These are phyloP conservation scores for Phaethornis superciliosus DNA, from an alignment of 2,113 vertebrate genomes.

Conservation along the genomic window DNA sequence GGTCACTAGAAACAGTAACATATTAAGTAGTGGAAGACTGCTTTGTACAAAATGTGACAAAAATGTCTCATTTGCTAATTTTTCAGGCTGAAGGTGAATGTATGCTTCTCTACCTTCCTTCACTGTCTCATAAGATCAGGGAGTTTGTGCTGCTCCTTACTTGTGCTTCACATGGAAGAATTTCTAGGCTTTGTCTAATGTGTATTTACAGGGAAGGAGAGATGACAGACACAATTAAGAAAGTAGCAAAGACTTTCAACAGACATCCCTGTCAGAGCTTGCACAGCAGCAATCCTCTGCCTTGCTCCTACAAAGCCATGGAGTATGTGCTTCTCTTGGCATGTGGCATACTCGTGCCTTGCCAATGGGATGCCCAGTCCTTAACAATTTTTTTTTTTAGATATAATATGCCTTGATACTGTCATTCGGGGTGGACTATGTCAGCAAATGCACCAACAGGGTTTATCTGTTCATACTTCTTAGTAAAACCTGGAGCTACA, in stretches of 20 bases:
- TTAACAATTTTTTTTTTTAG: constrained; percentile 16
- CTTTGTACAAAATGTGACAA: neutral
- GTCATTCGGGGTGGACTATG: constrained; percentile 21
- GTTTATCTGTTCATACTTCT: constrained; percentile 30
- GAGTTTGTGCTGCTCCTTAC: neutral
- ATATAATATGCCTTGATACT: constrained; percentile 34
- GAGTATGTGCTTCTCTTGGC: neutral
- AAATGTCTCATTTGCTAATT: neutral
- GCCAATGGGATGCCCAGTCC: constrained; percentile 39
- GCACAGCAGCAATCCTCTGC: neutral
- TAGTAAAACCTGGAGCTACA: constrained; percentile 40
- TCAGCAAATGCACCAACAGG: constrained; percentile 14
- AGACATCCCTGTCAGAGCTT: constrained; percentile 46
- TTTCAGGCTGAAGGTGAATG: neutral
- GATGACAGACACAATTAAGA: neutral
- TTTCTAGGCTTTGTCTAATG: neutral
- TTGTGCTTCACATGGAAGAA: neutral
- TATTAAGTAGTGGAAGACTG: neutral
- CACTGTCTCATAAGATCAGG: neutral
- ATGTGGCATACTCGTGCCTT: neutral
- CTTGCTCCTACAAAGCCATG: neutral
- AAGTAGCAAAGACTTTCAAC: constrained; percentile 14
- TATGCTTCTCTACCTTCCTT: neutral
- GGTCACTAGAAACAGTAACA: neutral
- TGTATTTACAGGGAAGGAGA: neutral